These are phyloP conservation scores for Ectobius pallidus DNA, from an alignment of 2,888 invertebrate species.

Conservation along the genomic window DNA sequence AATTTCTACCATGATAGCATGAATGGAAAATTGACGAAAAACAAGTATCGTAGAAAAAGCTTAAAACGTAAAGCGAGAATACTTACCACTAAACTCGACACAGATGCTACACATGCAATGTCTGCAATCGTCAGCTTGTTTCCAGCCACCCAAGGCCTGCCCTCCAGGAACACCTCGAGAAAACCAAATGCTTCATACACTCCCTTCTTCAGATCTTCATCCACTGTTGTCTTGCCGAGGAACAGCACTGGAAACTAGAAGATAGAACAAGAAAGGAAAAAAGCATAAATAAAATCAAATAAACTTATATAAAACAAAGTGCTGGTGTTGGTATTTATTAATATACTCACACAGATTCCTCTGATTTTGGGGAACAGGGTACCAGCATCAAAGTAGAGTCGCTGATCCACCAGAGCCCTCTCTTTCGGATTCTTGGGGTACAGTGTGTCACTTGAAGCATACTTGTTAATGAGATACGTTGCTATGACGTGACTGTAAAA, in stretches of 20 bases:
- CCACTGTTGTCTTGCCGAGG: conserved; percentile 2
- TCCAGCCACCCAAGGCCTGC: conserved; percentile 66
- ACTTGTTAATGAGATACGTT: not conserved
- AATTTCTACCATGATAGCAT: too few relatives aligned
- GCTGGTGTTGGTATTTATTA: too few relatives aligned
- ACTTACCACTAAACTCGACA: conserved; percentile 16
- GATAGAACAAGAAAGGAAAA: too few relatives aligned
- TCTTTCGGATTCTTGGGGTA: not conserved
- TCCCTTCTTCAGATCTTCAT: not conserved
- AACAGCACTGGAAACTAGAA: conserved; percentile 22
- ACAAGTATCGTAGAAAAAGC: too few relatives aligned
- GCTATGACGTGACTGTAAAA: not conserved
- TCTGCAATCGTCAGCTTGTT: conserved; percentile 68
- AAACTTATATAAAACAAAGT: too few relatives aligned
- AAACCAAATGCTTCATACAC: conserved; percentile 65
- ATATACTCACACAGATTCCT: not conserved
- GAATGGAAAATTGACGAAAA: too few relatives aligned
- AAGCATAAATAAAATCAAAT: too few relatives aligned
- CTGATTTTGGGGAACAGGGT: not conserved
- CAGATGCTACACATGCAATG: conserved; percentile 52
- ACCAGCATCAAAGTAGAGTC: not conserved
- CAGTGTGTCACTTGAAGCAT: not conserved
- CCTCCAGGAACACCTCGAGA: conserved; percentile 63
- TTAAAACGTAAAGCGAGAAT: too few relatives aligned
- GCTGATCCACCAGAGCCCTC: not conserved